Evolutionary conservation across 1,140 invertebrate genomes (phyloP), one percentile per base, ranked within the genome.

Genomic region (Sarcophaga bullata): DNA sequence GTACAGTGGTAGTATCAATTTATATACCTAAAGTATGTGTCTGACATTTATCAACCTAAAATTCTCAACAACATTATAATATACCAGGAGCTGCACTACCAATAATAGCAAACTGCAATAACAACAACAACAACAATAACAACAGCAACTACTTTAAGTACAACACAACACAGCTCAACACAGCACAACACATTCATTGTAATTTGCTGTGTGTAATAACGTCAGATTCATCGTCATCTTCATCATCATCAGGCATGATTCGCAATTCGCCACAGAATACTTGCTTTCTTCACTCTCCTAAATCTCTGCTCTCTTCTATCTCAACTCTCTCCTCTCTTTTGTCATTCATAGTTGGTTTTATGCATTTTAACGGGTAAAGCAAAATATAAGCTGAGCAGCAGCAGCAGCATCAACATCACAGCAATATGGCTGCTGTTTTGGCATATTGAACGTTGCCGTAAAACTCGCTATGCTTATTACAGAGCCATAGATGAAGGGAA

Each of bases 41-140:
- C 73, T 76, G 73, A 49, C 73, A 76, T 76, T 76, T 76, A 76
- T 76, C n/a, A 76, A 76, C 73, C 73, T 76, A 49, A 76, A 76
- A 76, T 76, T 68, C 49, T 76, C 25, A 37, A 37, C 25, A 73
- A 76, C 73, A 76, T 76, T 76, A 48, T 76, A 19, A 19, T 9
- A 13, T 52, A 10, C 1, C 9, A 10, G 13, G 50, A 13, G 50
- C 13, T 68, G 62, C 62, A 68, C 1, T 37, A 37, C 25, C 25
- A 37, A 37, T 37, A 37, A 37, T 37, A 37, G 25, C 1, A 37
- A 37, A 37, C 25, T 37, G 62, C 19, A 68, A 19, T 68, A 68
- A 17, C 17, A 68, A 17, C 10, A 68, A 7, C 62, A 68, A 7
- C 17, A 13, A 58, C 3, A 13, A 13, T 15, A 37, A 15, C 54